These are phyloP conservation scores for Stegophylla sp. DNA, from an alignment of 2,888 invertebrate species.

Conservation along the genomic window DNA sequence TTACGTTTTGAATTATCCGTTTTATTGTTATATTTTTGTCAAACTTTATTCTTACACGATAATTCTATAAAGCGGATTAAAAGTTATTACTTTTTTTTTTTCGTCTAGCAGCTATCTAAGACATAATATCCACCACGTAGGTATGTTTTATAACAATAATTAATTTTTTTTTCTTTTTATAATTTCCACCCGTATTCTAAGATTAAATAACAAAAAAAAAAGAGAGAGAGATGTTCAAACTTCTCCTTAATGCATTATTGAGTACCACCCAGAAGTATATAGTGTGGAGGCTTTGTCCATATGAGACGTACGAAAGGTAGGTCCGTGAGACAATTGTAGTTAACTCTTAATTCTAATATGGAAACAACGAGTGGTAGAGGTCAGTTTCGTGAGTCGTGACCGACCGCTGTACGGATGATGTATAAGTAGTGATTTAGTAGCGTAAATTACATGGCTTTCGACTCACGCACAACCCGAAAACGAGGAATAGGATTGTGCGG, in stretches of 20 bases:
- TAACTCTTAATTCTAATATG: slow-evolving; percentile 31
- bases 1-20: too few relatives aligned
- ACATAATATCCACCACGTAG: background rate
- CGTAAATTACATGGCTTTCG: slow-evolving; percentile 29
- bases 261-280: slow-evolving; percentile 45
- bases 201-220: slow-evolving; percentile 18
- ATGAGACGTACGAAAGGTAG: slow-evolving; percentile 15
- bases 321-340: slow-evolving; percentile 43
- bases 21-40: background rate
- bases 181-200: slow-evolving; percentile 29
- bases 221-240: background rate
- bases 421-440: slow-evolving; percentile 37
- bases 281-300: slow-evolving; percentile 27
- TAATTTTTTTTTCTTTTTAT: background rate
- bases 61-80: background rate
- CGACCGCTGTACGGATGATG: slow-evolving; percentile 10
- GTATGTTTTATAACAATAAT: background rate
- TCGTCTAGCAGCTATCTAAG: background rate
- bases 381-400: slow-evolving; percentile 43
- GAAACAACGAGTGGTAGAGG: slow-evolving; percentile 32
- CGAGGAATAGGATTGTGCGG: slow-evolving; percentile 27
- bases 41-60: background rate
- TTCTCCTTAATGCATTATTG: slow-evolving; percentile 19
- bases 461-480: slow-evolving; percentile 20
- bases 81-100: background rate